A percentile compares a stretch with the other conserved stretches of the same genome.
Evolutionary conservation across 2,797 vertebrate genomes (phyloP).

Genomic region (Siniperca scherzeri): DNA sequence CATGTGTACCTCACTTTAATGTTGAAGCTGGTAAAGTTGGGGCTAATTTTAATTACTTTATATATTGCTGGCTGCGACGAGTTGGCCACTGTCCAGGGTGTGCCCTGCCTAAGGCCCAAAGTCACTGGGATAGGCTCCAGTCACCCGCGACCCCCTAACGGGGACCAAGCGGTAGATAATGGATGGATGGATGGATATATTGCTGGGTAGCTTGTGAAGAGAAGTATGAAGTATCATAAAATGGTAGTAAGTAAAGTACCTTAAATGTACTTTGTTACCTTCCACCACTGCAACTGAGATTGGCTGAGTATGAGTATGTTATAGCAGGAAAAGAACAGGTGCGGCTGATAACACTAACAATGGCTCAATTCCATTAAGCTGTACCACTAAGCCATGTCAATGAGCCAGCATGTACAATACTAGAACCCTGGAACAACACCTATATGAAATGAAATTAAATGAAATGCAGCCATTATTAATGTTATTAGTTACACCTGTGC

Average conservation of each 20-base stretch:
- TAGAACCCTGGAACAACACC: background rate
- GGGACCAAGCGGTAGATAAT: too few relatives aligned
- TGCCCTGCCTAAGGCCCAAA: too few relatives aligned
- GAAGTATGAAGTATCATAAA: background rate
- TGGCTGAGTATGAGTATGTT: background rate
- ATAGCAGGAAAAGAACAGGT: background rate
- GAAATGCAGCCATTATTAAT: background rate
- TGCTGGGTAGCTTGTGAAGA: too few relatives aligned
- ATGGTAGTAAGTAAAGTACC: background rate
- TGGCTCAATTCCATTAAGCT: background rate
- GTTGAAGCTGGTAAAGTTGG: background rate
- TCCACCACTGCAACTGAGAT: background rate
- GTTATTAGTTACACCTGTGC: background rate
- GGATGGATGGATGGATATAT: too few relatives aligned
- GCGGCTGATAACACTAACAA: background rate
- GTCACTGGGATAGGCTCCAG: too few relatives aligned
- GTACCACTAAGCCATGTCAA: background rate
- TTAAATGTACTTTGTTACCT: too few relatives aligned
- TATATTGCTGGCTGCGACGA: too few relatives aligned
- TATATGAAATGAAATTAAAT: background rate
- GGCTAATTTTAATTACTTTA: too few relatives aligned
- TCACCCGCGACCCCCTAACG: too few relatives aligned
- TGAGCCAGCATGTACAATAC: background rate
- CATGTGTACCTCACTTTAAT: background rate
- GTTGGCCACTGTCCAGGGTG: too few relatives aligned